Conservation (phyloP, 2,888 invertebrate genomes). For the Parapristionchus giblindavisi region DNA sequence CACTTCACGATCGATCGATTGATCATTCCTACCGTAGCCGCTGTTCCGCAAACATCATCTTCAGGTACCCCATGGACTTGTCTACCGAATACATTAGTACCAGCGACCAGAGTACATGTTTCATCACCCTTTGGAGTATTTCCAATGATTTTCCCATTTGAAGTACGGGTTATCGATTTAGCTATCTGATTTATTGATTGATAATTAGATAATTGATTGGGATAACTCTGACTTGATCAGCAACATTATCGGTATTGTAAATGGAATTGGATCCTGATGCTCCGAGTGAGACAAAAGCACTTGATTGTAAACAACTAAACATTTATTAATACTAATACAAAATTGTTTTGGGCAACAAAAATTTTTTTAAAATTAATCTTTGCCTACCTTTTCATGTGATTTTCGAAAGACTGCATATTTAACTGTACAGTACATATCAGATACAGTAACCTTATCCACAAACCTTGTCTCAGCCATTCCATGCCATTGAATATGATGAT, state of each 20-base stretch:
- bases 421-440: too few species aligned
- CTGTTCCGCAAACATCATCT: conserved; percentile 2
- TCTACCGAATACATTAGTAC: conserved; percentile 36
- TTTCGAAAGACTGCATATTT: too few species aligned
- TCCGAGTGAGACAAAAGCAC: conserved; percentile 31
- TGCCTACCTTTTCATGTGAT: too few species aligned
- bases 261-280: conserved; percentile 7
- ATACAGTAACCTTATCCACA: too few species aligned
- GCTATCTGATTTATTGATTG: conserved; percentile 17
- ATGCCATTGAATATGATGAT: conserved; percentile 36
- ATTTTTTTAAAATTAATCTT: too few species aligned
- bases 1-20: neutral
- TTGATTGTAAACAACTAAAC: conserved; percentile 1
- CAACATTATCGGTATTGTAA: conserved; percentile 18
- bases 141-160: conserved; percentile 6
- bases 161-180: neutral
- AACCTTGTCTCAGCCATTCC: conserved; percentile 36
- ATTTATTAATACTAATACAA: neutral
- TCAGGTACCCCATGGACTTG: conserved; percentile 13
- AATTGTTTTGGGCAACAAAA: too few species aligned
- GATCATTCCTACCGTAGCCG: neutral
- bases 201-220: neutral
- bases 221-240: conserved; percentile 21
- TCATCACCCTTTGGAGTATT: conserved; percentile 3
- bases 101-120: conserved; percentile 15